A percentile compares a stretch with the other conserved stretches of the same genome.
Evolutionary conservation across 2,888 invertebrate genomes (phyloP).

Genomic region (Torymus tubicola): DNA sequence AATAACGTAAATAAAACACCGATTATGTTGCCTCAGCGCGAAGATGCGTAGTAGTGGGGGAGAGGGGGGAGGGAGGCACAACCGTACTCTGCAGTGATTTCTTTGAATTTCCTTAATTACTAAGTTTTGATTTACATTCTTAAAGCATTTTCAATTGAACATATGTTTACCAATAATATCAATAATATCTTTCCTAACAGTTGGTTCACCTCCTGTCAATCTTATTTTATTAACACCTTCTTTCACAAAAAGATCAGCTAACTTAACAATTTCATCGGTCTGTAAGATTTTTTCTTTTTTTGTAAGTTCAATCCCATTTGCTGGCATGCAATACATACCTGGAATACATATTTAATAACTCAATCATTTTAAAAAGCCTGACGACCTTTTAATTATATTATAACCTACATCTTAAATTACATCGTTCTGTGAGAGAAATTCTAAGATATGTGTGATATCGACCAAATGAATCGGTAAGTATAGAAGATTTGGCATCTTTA

Average conservation of each 20-base stretch:
- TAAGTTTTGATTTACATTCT: no score
- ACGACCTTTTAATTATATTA: not conserved
- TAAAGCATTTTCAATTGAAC: constrained; percentile 60
- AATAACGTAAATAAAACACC: no score
- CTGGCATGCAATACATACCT: constrained; percentile 99
- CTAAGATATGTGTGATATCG: constrained; percentile 94
- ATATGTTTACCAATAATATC: constrained; percentile 85
- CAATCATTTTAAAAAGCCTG: not conserved
- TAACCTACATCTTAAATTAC: constrained; percentile 92
- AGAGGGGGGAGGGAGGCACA: no score
- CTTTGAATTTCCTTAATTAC: no score
- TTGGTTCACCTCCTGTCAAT: constrained; percentile 98
- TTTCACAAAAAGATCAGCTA: constrained; percentile 90
- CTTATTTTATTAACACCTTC: constrained; percentile 95
- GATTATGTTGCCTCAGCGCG: no score
- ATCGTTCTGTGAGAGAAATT: constrained; percentile 96
- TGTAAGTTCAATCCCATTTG: constrained; percentile 92
- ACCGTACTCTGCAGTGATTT: no score
- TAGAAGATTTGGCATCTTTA: constrained; percentile 58
- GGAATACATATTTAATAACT: constrained; percentile 56
- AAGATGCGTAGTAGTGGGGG: no score
- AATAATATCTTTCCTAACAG: constrained; percentile 90
- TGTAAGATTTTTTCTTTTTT: constrained; percentile 86
- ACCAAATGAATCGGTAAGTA: constrained; percentile 88
- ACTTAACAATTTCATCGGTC: constrained; percentile 87